Evolutionary conservation across 1,140 invertebrate species (phyloP).

Genomic region (Cepaea nemoralis): DNA sequence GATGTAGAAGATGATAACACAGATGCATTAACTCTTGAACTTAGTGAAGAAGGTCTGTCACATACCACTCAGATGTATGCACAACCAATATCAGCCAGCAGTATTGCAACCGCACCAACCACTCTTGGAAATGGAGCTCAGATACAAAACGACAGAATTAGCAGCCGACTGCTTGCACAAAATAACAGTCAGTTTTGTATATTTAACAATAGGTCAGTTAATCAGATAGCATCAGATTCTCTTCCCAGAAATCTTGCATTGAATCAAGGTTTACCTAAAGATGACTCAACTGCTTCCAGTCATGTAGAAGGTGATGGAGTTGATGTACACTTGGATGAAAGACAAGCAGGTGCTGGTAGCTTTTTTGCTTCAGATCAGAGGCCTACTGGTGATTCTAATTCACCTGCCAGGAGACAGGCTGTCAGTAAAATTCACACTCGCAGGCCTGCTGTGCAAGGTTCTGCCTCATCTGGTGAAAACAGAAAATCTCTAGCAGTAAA

Average conservation of each 20-base stretch:
- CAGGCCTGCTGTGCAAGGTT: constrained; percentile 45
- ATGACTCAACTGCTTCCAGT: neutral
- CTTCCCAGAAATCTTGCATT: constrained; percentile 14
- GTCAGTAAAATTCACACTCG: constrained; percentile 23
- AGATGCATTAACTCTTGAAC: constrained; percentile 34
- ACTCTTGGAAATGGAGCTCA: neutral
- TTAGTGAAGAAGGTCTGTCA: constrained; percentile 37
- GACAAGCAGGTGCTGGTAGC: constrained; percentile 22
- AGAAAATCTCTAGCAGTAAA: neutral
- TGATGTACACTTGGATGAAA: constrained; percentile 8
- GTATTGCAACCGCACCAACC: neutral
- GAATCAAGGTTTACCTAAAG: neutral
- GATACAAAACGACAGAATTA: neutral
- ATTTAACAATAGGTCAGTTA: neutral
- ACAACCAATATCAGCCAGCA: constrained; percentile 18
- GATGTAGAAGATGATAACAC: constrained; percentile 14
- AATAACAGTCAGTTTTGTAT: neutral
- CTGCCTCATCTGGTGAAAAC: constrained; percentile 31
- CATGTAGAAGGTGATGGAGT: constrained; percentile 24
- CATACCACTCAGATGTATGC: constrained; percentile 38
- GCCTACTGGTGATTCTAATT: neutral
- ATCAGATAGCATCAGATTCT: neutral
- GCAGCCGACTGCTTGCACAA: neutral
- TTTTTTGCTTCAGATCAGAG: neutral
- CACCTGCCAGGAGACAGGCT: constrained; percentile 11